Percentiles rank a stretch among this genome's conserved stretches.
These are phyloP conservation scores for Tenualosa thibaudeaui DNA, from an alignment of 2,797 vertebrate genomes.

Conservation along the genomic window DNA sequence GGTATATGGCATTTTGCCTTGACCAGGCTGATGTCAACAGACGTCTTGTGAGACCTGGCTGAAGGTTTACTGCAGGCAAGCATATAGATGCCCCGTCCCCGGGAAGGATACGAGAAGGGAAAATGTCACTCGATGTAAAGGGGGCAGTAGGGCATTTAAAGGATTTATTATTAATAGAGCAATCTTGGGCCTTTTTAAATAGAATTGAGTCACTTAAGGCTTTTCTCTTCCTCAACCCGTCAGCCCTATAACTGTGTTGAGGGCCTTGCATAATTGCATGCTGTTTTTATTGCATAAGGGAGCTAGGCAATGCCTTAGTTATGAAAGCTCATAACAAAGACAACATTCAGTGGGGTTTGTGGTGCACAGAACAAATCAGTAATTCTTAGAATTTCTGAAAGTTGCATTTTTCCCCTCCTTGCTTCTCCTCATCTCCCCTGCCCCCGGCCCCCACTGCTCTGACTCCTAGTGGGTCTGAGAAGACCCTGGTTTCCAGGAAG, in stretches of 20 bases:
- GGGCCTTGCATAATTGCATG: conserved; percentile 60
- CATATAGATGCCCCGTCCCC: background rate
- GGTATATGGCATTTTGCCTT: no score
- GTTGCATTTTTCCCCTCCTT: background rate
- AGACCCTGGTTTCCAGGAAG: conserved; percentile 38
- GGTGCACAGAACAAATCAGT: conserved; percentile 45
- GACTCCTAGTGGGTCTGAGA: conserved; percentile 32
- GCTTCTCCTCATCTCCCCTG: background rate
- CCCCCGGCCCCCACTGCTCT: conserved; percentile 31
- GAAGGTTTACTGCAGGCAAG: background rate
- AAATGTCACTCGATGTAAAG: background rate
- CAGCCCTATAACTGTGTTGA: conserved; percentile 46
- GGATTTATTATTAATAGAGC: conserved; percentile 1
- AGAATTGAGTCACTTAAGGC: background rate
- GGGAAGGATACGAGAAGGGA: background rate
- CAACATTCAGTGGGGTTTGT: conserved; percentile 61
- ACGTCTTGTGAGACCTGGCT: background rate
- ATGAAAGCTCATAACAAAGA: conserved; percentile 67
- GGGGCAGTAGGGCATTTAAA: background rate
- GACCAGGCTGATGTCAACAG: background rate
- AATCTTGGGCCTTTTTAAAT: background rate
- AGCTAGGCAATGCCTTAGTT: conserved; percentile 60
- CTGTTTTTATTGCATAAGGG: conserved; percentile 58
- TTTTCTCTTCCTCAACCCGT: conserved; percentile 6
- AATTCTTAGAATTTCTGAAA: conserved; percentile 60